Percentiles rank a stretch among this genome's conserved stretches.
Conservation (phyloP, 2,113 vertebrate species). For the Capreolus pygargus region DNA sequence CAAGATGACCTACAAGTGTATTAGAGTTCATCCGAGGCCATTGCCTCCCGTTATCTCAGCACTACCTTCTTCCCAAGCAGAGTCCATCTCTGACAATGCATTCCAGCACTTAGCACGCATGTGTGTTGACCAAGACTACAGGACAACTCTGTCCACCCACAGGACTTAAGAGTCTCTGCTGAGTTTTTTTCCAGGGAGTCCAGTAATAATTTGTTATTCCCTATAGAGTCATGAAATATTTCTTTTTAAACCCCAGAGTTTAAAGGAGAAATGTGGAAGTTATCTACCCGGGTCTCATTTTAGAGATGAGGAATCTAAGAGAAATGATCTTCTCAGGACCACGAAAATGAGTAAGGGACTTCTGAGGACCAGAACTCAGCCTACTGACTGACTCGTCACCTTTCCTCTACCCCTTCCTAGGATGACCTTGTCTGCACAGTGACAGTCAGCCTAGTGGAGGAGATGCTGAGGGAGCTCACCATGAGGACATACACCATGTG, state of each 20-base stretch:
- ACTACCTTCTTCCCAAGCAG: neutral
- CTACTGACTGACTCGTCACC: neutral
- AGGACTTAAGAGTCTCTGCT: neutral
- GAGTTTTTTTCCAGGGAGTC: neutral
- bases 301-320: neutral
- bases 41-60: neutral
- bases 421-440: neutral
- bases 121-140: neutral
- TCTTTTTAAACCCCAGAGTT: neutral
- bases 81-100: neutral
- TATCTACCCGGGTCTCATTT: neutral
- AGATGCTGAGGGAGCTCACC: neutral
- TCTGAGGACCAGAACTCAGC: neutral
- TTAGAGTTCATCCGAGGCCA: neutral
- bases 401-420: neutral
- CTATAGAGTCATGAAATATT: neutral
- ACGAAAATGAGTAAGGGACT: neutral
- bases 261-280: neutral
- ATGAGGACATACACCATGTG: accelerated
- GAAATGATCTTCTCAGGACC: neutral
- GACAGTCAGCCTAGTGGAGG: no score
- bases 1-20: neutral
- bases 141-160: neutral
- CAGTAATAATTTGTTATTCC: neutral
- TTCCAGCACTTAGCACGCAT: neutral